Conservation (phyloP, 2,797 vertebrate species). For the Rhodeus uyekii region DNA sequence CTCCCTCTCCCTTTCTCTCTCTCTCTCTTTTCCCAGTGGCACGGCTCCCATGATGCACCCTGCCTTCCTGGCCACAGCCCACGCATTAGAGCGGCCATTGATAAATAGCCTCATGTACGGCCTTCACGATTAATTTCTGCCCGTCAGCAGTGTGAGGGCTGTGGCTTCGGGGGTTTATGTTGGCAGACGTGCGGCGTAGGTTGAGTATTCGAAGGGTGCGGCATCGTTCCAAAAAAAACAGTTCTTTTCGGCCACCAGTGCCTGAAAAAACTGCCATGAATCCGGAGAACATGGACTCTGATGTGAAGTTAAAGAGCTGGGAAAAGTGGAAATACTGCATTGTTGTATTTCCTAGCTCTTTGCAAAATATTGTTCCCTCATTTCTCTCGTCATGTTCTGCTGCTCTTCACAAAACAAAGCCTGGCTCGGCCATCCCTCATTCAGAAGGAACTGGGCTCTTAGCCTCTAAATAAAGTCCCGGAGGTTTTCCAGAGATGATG, state of each 20-base stretch:
- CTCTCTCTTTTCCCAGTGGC: slow-evolving; percentile 37
- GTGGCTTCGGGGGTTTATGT: slow-evolving; percentile 60
- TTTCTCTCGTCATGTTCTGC: slow-evolving; percentile 25
- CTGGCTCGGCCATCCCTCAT: slow-evolving; percentile 16
- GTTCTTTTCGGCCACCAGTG: slow-evolving; percentile 53
- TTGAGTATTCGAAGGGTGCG: slow-evolving; percentile 41
- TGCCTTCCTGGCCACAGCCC: slow-evolving; percentile 50
- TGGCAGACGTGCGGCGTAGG: slow-evolving; percentile 39
- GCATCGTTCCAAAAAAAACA: slow-evolving; percentile 61
- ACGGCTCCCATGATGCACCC: slow-evolving; percentile 48
- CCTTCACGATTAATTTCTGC: slow-evolving; percentile 60
- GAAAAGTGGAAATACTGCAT: slow-evolving; percentile 49
- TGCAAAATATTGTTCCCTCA: slow-evolving; percentile 51
- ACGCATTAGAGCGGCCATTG: slow-evolving; percentile 56
- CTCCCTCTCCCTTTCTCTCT: background rate
- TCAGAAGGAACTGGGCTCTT: slow-evolving; percentile 37
- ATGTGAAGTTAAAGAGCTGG: slow-evolving; percentile 59
- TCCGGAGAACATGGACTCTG: slow-evolving; percentile 46
- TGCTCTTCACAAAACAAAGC: slow-evolving; percentile 45
- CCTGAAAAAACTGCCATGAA: slow-evolving; percentile 59
- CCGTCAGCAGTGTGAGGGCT: slow-evolving; percentile 59
- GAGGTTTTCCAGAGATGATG: slow-evolving; percentile 45
- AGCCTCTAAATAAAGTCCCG: slow-evolving; percentile 22
- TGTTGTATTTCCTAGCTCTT: slow-evolving; percentile 44
- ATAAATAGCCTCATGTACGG: slow-evolving; percentile 60